Evolutionary conservation across 1,140 invertebrate species (phyloP), one percentile per base, ranked within the genome.

Genomic region (Caenorhabditis inopinata): DNA sequence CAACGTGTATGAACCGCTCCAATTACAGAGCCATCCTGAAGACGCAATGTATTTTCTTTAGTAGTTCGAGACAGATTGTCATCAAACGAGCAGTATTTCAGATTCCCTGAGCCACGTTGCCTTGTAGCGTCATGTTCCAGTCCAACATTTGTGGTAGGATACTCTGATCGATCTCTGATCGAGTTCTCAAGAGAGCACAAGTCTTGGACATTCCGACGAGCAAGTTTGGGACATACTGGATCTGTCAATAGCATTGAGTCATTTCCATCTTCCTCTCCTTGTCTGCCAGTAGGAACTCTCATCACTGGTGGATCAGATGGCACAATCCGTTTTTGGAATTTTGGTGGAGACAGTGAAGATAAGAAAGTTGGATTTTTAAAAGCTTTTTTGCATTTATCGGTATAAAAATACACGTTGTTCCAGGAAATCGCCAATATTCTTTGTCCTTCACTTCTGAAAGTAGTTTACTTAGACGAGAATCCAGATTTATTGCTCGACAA

Each of bases 121-220:
- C 29, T 68, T 42, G 58, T 68, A 9, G 58, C 58, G 7, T 68
- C 58, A 2, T 42, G 32, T 18, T 38, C 58, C 25, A 68, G 12
- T 42, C 32, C 58, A 6, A 68, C 58, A 16, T 68, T 68, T 12
- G 58, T 68, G 5, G 58, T 68, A 21, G 58, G 58, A 18, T 68
- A 68, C 32, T 29, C 58, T 38, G 58, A 68, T 68, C 58, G 58
- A 68, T 68, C 58, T 2, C 58, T 68, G 58, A 68, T 68, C 58
- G 58, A 68, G 58, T 68, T 68, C 38, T 29, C 58, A 1, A 29
- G 58, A 1, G 58, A 68, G 21, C 35, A 68, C 58, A 68, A 68
- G 18, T 68, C 58, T 21, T 68, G 58, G 58, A 38, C 58, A 0
- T 68, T 68, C 58, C 29, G 58, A 38, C 35, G 58, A 68, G 58